A percentile compares a stretch with the other conserved stretches of the same genome.
Conservation (phyloP, 2,888 invertebrate species). For the Podabrus alpinus region DNA sequence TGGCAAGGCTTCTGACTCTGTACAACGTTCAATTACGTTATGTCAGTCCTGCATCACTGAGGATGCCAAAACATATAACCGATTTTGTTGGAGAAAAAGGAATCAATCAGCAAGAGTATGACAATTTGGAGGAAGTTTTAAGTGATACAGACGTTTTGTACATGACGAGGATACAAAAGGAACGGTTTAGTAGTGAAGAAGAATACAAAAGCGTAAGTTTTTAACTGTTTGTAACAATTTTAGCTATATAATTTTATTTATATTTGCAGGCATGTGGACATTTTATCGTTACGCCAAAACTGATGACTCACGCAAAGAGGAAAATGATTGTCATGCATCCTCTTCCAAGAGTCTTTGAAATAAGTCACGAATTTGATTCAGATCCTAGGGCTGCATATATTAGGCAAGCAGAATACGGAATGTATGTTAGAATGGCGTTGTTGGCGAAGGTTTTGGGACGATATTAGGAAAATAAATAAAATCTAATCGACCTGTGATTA, state of each 20-base stretch:
- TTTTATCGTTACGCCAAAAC: slow-evolving; percentile 88
- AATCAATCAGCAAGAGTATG: slow-evolving; percentile 74
- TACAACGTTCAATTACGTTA: slow-evolving; percentile 94
- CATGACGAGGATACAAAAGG: slow-evolving; percentile 96
- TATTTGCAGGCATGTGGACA: slow-evolving; percentile 77
- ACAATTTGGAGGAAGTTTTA: slow-evolving; percentile 82
- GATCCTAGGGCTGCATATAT: slow-evolving; percentile 98
- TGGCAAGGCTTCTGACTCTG: slow-evolving; percentile 88
- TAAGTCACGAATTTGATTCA: slow-evolving; percentile 91
- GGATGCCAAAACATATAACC: slow-evolving; percentile 88
- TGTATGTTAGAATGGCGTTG: slow-evolving; percentile 98
- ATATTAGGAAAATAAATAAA: slow-evolving; percentile 39
- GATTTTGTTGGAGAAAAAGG: slow-evolving; percentile 80
- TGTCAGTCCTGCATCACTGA: slow-evolving; percentile 83
- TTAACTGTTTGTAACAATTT: not conserved
- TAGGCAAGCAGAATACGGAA: slow-evolving; percentile 95
- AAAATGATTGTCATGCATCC: slow-evolving; percentile 98
- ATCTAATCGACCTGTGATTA: not conserved
- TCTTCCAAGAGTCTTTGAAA: slow-evolving; percentile 91
- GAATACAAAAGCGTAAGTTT: slow-evolving; percentile 81
- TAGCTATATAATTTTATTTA: not conserved
- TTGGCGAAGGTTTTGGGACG: slow-evolving; percentile 85
- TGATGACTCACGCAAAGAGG: slow-evolving; percentile 92
- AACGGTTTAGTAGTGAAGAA: slow-evolving; percentile 81
- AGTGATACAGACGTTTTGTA: slow-evolving; percentile 96